phyloP scores from a whole-genome alignment of 2,113 vertebrate genomes.

The Lota lota region DNA sequence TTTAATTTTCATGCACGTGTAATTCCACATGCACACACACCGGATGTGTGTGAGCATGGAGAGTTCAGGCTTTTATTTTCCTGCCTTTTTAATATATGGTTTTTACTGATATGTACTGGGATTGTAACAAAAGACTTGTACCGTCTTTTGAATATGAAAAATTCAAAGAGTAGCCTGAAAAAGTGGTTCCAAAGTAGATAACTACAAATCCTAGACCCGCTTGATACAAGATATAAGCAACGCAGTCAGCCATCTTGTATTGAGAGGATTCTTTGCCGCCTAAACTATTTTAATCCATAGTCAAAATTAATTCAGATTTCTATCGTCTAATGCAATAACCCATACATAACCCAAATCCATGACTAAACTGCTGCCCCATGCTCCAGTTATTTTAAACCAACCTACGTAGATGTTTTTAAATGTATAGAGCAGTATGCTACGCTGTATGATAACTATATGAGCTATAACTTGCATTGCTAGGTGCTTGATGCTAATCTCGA shows the following conservation, averaged over 20 bases:
- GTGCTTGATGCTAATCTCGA: conserved; percentile 14
- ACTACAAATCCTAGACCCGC: no score
- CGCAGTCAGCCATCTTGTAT: no score
- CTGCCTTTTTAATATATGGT: conserved; percentile 56
- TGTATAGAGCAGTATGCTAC: not conserved
- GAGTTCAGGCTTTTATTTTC: conserved; percentile 44
- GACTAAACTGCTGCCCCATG: not conserved
- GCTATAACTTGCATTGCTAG: not conserved
- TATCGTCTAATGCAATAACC: conserved; percentile 16
- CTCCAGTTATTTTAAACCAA: not conserved
- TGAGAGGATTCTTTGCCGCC: no score
- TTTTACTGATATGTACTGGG: conserved; percentile 84
- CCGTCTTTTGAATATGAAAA: conserved; percentile 73
- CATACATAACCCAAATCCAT: conserved; percentile 7
- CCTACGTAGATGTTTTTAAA: not conserved
- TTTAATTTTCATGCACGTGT: conserved; percentile 62
- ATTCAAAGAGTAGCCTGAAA: conserved; percentile 59
- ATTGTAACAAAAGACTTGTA: conserved; percentile 63
- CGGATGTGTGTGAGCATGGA: conserved; percentile 20
- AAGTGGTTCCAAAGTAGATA: no score
- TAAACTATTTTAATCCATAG: no score
- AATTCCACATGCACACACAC: conserved; percentile 33
- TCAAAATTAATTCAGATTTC: not conserved
- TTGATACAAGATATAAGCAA: no score
- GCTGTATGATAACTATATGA: conserved; percentile 1